These are phyloP conservation scores for Hypomecis atomaria DNA, from an alignment of 2,888 invertebrate species.

Conservation along the genomic window DNA sequence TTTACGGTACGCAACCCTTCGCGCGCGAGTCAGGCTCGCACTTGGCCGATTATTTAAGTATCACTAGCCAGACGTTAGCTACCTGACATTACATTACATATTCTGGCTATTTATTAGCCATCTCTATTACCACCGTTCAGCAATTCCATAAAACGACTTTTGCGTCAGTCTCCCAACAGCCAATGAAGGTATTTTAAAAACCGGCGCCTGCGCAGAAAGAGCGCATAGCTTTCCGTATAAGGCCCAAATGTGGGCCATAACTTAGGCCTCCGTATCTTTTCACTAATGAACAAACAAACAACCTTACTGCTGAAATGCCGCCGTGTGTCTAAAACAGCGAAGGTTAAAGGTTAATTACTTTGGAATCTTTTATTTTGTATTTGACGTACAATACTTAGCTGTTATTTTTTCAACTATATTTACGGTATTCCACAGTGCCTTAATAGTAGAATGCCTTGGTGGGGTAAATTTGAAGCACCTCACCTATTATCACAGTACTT, in stretches of 20 bases:
- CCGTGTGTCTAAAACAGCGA: conserved; percentile 1
- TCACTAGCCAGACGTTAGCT: too few relatives aligned
- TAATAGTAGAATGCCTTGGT: too few relatives aligned
- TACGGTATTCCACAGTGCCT: too few relatives aligned
- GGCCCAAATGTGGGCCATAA: conserved; percentile 45
- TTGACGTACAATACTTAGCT: not conserved
- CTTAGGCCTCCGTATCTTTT: conserved; percentile 44
- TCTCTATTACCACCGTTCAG: not conserved
- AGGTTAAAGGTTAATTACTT: conserved; percentile 7
- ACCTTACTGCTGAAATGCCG: conserved; percentile 41
- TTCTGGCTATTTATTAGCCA: too few relatives aligned
- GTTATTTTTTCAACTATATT: too few relatives aligned
- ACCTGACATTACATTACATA: too few relatives aligned
- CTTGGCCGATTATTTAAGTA: too few relatives aligned
- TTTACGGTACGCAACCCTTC: too few relatives aligned
- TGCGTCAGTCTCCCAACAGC: conserved; percentile 4
- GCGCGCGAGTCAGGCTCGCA: too few relatives aligned
- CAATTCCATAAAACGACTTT: conserved; percentile 6
- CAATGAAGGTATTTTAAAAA: conserved; percentile 52
- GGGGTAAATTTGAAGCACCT: too few relatives aligned
- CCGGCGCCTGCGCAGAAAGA: conserved; percentile 47
- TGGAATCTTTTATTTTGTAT: conserved; percentile 1
- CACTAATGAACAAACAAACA: conserved; percentile 56
- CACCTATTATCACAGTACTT: too few relatives aligned
- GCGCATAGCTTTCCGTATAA: conserved; percentile 44